Evolutionary conservation across 2,113 vertebrate species (phyloP), one percentile per base, ranked within the genome.

Genomic region (Corythornis madagascariensis): DNA sequence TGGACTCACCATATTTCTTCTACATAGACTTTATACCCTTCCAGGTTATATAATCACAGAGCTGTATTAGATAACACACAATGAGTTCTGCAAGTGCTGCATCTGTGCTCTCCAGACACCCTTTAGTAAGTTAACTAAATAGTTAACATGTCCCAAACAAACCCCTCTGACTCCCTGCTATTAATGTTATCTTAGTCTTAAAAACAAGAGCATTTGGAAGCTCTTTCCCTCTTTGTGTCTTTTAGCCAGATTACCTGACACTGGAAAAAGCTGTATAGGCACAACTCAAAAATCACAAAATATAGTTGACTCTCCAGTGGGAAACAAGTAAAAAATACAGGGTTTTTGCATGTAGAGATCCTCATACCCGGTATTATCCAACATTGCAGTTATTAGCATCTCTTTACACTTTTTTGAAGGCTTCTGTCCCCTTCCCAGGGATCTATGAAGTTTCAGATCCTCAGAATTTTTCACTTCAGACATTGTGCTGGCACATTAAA

Each of bases 11-110:
- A 13, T 59, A 86, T 25, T 81, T 83, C 55, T 83, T 42, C 8
- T 24, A 71, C 0, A 0, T 15, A 63, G 24, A 83, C 66, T 73
- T 86, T 73, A 22, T 7, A 63, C 4, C 0, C 3, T 80, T 83
- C 80, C 64, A 74, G 52, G 42, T 55, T 74, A 63, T 47, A 74
- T 42, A 80, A 57, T 33, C 4, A 88, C 6, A n/a, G 59, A 73
- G 21, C 19, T 70, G 88, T 35, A 83, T 35, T 31, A 59, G 60
- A 42, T 38, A 86, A 76, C 5, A 76, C 85, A 91, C 69, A 24
- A 40, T 19, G 25, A 52, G 14, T 66, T 67, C 69, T 88, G 42
- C 24, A 81, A 78, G 81, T 8, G 16, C 10, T 65, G 16, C 21
- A 76, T 28, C 45, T 65, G n/a, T 24, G 55, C 56, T 78, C 31